Evolutionary conservation across 1,140 invertebrate genomes (phyloP), one percentile per base, ranked within the genome.

Genomic region (Drosophila pandora): DNA sequence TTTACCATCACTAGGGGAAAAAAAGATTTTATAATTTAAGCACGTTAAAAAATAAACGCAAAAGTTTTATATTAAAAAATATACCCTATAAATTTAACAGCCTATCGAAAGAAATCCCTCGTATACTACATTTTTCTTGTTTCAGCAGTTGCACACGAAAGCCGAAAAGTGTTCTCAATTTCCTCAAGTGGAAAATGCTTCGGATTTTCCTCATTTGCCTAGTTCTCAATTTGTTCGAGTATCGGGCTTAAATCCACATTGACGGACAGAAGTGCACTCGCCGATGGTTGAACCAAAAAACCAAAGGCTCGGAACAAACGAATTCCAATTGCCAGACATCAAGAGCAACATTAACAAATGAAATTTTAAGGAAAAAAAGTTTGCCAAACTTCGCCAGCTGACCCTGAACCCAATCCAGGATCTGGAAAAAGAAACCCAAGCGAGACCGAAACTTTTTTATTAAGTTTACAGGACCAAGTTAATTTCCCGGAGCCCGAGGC

Each of bases 401-500:
- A 37, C 54, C 54, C 22, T 34, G 12, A 58, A 43, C 39, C 50
- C 34, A 34, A 28, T 54, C 34, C 30, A 37, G 30, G 30, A 28
- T 30, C 34, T 25, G 32, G 30, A 52, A 25, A 25, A 53, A 48
- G 6, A 41, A 30, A 59, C 22, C 34, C 43, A 68, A 69, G 23
- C 62, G 32, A 52, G 58, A 73, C 58, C 32, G 28, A 84, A 85
- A 87, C 64, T 85, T 85, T 85, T 85, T 75, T 87, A 85, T 85
- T 82, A 82, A 82, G 81, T 85, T 85, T 78, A 78, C 61, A 87
- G 57, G 73, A 45, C 54, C 37, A 85, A 82, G 78, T 82, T 81
- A 87, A 87, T 78, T 85, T 75, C 52, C 53, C 61, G 67, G 13
- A 32, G 62, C 81, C 73, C 50, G 73, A 53, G 77, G 62, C 48